These are phyloP conservation scores for Eulemur albifrons DNA, from an alignment of 2,797 vertebrate genomes.

Conservation along the genomic window DNA sequence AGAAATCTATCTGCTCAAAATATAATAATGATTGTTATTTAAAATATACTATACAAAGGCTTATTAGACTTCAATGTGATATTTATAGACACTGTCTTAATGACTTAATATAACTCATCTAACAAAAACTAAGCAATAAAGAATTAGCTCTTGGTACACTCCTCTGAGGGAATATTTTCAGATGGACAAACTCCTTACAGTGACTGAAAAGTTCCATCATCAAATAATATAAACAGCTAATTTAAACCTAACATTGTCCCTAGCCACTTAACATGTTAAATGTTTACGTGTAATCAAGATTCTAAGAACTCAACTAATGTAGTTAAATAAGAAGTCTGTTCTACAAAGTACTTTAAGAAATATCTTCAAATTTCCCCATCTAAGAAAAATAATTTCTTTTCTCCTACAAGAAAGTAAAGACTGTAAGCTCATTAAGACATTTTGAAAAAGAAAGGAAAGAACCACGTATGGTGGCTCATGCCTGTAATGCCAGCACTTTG, in stretches of 20 bases:
- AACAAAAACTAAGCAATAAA: background rate
- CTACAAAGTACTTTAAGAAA: background rate
- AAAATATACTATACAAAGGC: background rate
- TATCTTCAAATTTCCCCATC: background rate
- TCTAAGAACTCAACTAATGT: background rate
- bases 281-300: background rate
- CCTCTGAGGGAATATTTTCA: background rate
- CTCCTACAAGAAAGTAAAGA: background rate
- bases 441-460: background rate
- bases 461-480: background rate
- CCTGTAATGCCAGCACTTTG: background rate
- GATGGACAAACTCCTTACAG: background rate
- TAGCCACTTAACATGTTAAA: background rate
- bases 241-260: background rate
- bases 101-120: background rate
- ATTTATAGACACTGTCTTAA: background rate
- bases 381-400: background rate
- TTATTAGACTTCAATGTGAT: background rate
- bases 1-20: background rate
- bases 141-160: background rate
- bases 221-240: slow-evolving; percentile 22
- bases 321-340: background rate
- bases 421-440: background rate
- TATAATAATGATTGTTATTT: background rate
- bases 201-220: background rate